Conservation (phyloP, 2,113 vertebrate species). For the Onychostoma macrolepis region DNA sequence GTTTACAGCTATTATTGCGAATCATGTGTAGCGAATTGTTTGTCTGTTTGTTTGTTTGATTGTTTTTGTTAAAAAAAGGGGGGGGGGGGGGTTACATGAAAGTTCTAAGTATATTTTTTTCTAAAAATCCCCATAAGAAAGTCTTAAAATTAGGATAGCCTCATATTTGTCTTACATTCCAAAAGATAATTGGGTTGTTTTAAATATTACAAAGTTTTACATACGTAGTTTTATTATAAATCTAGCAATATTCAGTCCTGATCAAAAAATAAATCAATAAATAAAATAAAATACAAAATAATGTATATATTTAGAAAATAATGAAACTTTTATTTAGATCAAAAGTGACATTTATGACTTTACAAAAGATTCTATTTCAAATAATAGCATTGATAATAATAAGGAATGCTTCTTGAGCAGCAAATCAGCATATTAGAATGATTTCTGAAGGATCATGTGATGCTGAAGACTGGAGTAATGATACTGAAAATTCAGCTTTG, state of each 20-base stretch:
- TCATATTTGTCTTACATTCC: too few relatives aligned
- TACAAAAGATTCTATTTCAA: background rate
- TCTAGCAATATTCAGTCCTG: background rate
- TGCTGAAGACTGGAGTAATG: background rate
- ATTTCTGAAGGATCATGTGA: background rate
- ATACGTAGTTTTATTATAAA: too few relatives aligned
- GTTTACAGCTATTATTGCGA: too few relatives aligned
- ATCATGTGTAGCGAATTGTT: too few relatives aligned
- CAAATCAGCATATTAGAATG: background rate
- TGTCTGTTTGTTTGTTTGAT: too few relatives aligned
- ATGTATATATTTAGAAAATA: too few relatives aligned
- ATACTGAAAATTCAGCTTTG: background rate
- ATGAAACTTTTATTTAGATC: background rate
- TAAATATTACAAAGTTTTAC: too few relatives aligned
- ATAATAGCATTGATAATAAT: background rate
- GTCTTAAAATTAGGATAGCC: too few relatives aligned
- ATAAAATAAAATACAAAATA: too few relatives aligned
- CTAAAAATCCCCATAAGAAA: too few relatives aligned
- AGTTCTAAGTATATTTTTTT: background rate
- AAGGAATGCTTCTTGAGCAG: background rate
- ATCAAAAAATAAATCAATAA: background rate
- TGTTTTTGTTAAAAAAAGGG: too few relatives aligned
- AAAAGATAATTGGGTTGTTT: too few relatives aligned
- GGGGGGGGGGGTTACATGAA: background rate
- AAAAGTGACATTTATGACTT: background rate